Conservation (phyloP, 2,797 vertebrate genomes). For the Microctenopoma lineatum region DNA sequence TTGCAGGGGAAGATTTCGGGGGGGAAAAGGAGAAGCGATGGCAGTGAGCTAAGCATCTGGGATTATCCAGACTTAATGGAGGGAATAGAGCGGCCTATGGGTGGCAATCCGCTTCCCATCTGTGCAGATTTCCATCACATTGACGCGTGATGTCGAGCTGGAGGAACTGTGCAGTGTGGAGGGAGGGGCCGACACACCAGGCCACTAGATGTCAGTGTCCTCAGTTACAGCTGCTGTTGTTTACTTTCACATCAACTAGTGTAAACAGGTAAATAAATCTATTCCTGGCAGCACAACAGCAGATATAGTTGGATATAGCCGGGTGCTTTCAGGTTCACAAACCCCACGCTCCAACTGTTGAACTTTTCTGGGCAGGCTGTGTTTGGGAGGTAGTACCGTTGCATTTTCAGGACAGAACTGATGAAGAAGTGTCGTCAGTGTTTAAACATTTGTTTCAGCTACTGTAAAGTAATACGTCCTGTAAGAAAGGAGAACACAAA, state of each 20-base stretch:
- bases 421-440: constrained; percentile 5
- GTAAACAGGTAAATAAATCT: neutral
- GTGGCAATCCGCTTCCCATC: constrained; percentile 70
- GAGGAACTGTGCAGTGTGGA: constrained; percentile 9
- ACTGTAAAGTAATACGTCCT: no score
- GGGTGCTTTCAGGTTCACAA: neutral
- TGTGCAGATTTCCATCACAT: constrained; percentile 62
- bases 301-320: neutral
- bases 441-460: constrained; percentile 1
- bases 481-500: neutral
- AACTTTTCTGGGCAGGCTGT: constrained; percentile 5
- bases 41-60: constrained; percentile 71
- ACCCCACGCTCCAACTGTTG: neutral
- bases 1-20: constrained; percentile 66
- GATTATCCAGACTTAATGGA: constrained; percentile 78
- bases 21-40: constrained; percentile 63
- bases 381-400: neutral
- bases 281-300: neutral
- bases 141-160: constrained; percentile 53
- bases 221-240: neutral
- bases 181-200: neutral
- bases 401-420: neutral
- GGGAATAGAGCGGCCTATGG: constrained; percentile 70
- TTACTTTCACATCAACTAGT: neutral
- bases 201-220: constrained; percentile 14